Conservation (phyloP, 2,113 vertebrate genomes). For the Perca flavescens region DNA sequence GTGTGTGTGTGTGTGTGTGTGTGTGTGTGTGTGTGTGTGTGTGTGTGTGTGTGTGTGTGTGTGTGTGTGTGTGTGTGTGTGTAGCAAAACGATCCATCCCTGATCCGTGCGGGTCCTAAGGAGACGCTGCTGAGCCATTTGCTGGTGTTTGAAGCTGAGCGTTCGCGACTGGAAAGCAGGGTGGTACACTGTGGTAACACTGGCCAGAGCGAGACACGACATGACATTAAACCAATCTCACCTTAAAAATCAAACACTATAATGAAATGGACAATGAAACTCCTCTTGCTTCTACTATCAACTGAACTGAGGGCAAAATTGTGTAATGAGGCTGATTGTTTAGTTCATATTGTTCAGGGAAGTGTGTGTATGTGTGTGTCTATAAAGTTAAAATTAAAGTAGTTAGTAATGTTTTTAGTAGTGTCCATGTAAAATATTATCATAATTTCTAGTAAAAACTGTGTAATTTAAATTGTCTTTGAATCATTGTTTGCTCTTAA, state of each 20-base stretch:
- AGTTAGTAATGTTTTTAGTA: background rate
- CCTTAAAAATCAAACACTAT: background rate
- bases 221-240: background rate
- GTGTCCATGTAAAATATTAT: background rate
- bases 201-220: background rate
- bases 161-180: conserved; percentile 79
- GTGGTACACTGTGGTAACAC: conserved; percentile 71
- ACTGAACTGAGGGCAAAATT: background rate
- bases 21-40: too few relatives aligned
- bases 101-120: conserved; percentile 79
- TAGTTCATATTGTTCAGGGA: conserved; percentile 1
- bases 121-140: conserved; percentile 84
- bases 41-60: background rate
- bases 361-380: background rate
- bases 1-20: too few relatives aligned
- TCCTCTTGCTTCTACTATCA: too few relatives aligned
- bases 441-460: background rate
- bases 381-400: background rate
- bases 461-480: background rate
- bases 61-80: conserved; percentile 26
- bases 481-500: background rate
- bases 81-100: conserved; percentile 78
- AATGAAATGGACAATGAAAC: background rate
- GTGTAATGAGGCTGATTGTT: background rate
- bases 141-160: conserved; percentile 86